These are phyloP conservation scores for Adelognathus sp. DNA, from an alignment of 2,888 invertebrate genomes.

Conservation along the genomic window DNA sequence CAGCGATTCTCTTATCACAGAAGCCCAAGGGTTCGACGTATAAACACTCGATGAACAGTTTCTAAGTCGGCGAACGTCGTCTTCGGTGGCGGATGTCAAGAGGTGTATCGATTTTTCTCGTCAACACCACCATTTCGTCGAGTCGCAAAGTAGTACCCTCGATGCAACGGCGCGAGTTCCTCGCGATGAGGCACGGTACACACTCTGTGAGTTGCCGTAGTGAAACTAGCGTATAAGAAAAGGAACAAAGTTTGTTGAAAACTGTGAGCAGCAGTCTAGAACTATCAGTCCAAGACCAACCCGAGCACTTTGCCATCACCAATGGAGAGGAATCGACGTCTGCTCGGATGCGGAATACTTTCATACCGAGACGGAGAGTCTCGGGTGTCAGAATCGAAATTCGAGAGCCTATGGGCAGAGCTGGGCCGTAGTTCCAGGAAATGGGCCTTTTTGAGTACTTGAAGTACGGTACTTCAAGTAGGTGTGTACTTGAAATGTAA, in stretches of 20 bases:
- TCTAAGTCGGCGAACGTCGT: constrained; percentile 55
- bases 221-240: not conserved
- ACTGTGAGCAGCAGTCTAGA: constrained; percentile 11
- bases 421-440: too few relatives aligned
- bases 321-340: not conserved
- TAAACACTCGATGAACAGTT: constrained; percentile 68
- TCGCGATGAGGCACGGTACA: constrained; percentile 2
- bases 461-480: too few relatives aligned
- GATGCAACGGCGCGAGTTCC: constrained; percentile 30
- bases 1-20: constrained; percentile 67
- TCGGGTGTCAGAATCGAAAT: not conserved
- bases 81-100: not conserved
- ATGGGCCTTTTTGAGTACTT: too few relatives aligned
- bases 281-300: not conserved
- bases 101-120: constrained; percentile 68
- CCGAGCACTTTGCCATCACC: not conserved
- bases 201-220: not conserved
- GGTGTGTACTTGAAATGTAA: too few relatives aligned
- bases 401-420: not conserved
- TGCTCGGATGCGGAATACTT: not conserved
- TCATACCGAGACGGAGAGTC: not conserved
- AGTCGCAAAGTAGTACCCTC: constrained; percentile 13
- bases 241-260: constrained; percentile 19
- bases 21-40: constrained; percentile 68
- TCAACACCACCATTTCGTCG: constrained; percentile 54